Conservation (phyloP, 2,888 invertebrate genomes). For the Pristionchus mayeri region DNA sequence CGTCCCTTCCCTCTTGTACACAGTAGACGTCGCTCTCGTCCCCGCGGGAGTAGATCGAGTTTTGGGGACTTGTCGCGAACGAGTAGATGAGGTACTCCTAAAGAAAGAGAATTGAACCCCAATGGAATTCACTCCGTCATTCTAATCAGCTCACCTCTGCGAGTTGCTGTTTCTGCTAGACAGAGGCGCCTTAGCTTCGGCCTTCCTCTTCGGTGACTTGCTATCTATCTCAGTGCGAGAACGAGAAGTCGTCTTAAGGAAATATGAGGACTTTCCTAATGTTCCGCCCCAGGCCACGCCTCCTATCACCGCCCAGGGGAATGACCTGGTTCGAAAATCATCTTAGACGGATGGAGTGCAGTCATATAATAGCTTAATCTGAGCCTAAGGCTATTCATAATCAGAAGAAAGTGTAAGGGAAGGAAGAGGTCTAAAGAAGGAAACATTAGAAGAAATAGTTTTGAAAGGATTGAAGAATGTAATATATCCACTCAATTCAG, state of each 20-base stretch:
- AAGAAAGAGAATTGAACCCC: not conserved
- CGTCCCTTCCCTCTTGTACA: not conserved
- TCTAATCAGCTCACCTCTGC: not conserved
- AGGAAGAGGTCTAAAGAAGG: no score
- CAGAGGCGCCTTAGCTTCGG: conserved; percentile 1
- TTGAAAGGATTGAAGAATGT: no score
- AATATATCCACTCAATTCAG: no score
- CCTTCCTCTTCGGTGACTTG: conserved; percentile 16
- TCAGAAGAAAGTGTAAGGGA: not conserved
- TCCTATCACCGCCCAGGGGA: no score
- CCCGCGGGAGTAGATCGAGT: not conserved
- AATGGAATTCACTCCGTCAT: no score
- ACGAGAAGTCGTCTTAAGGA: not conserved
- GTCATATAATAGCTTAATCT: not conserved
- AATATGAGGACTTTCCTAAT: no score
- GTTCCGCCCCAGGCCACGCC: no score
- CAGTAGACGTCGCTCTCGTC: not conserved
- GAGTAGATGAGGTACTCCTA: conserved; percentile 6
- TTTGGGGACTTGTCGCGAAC: not conserved
- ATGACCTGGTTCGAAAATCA: no score
- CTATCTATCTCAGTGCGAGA: not conserved
- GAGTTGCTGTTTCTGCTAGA: conserved; percentile 45
- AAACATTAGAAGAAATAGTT: no score
- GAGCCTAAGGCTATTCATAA: no score
- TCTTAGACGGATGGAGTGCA: not conserved